Evolutionary conservation across 2,888 invertebrate species (phyloP).

Genomic region (Erannis defoliaria): DNA sequence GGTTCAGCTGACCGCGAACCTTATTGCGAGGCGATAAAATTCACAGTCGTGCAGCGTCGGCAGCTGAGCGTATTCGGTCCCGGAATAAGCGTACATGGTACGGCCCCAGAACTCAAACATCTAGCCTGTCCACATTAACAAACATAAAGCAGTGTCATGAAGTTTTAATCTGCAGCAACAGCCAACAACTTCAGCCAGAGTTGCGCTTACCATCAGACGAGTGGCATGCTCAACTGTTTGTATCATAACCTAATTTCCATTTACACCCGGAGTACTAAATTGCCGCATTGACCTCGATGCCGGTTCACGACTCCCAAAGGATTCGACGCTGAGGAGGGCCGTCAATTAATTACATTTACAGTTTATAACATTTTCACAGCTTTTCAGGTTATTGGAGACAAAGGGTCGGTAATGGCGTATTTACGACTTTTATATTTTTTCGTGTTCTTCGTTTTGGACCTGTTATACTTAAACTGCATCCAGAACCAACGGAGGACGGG

Average conservation of each 20-base stretch:
- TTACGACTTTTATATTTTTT: not conserved
- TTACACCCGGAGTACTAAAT: not conserved
- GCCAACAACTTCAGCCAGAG: not conserved
- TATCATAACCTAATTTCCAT: not conserved
- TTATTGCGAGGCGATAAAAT: too few species aligned
- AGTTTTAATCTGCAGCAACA: not conserved
- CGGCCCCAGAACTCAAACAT: too few species aligned
- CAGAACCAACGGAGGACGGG: too few species aligned
- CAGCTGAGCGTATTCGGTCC: too few species aligned
- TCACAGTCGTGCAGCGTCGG: too few species aligned
- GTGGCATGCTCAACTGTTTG: not conserved
- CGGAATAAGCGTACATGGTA: too few species aligned
- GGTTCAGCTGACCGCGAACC: too few species aligned
- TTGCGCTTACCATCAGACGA: not conserved
- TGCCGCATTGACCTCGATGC: conserved; percentile 5
- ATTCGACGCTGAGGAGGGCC: not conserved
- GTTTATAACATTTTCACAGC: conserved; percentile 5
- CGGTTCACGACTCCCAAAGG: conserved; percentile 10
- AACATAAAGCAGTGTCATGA: not conserved
- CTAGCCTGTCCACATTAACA: too few species aligned
- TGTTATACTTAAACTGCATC: not conserved
- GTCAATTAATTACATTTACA: conserved; percentile 14
- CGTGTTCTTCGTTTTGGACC: not conserved
- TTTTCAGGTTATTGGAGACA: not conserved
- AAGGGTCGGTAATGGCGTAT: not conserved